A percentile compares a stretch with the other conserved stretches of the same genome.
Evolutionary conservation across 2,797 vertebrate species (phyloP).

Genomic region (Alfaro cultratus): DNA sequence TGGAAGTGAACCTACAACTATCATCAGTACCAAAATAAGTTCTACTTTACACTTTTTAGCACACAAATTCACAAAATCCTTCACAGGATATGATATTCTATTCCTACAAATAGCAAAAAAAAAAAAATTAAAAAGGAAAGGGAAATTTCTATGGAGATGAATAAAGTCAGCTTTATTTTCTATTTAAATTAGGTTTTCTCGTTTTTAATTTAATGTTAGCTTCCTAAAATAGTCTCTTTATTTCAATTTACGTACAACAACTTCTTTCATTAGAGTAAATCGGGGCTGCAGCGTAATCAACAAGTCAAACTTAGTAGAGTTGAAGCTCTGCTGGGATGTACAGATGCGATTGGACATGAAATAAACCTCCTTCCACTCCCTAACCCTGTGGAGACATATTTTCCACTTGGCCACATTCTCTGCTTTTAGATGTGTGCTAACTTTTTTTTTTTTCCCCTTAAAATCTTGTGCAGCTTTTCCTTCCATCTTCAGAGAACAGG

Average conservation of each 20-base stretch:
- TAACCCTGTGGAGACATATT: conserved; percentile 45
- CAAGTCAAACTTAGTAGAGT: conserved; percentile 29
- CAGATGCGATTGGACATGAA: conserved; percentile 31
- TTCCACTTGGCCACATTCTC: conserved; percentile 52
- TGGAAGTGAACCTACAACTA: not conserved
- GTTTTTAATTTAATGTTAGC: conserved; percentile 34
- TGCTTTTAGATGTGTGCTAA: conserved; percentile 17
- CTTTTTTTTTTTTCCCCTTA: conserved; percentile 29
- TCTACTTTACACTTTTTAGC: not conserved
- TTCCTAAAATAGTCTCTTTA: conserved; percentile 52
- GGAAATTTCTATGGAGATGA: not conserved
- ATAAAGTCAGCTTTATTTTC: not conserved
- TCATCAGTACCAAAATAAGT: not conserved
- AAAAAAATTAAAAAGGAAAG: not conserved
- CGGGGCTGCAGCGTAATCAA: conserved; percentile 23
- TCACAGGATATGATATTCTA: not conserved
- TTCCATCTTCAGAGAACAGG: conserved; percentile 17
- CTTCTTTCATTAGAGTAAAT: conserved; percentile 50
- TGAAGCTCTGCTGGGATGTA: conserved; percentile 18
- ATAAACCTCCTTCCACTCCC: conserved; percentile 45
- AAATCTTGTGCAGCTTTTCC: conserved; percentile 47
- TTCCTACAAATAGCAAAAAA: not conserved
- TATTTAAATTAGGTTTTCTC: not conserved
- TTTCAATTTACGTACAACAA: conserved; percentile 56
- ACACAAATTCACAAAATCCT: not conserved